Base-by-base conservation (phyloP, 64 coral and sea anemone species). In the Porites australiensis region DNA sequence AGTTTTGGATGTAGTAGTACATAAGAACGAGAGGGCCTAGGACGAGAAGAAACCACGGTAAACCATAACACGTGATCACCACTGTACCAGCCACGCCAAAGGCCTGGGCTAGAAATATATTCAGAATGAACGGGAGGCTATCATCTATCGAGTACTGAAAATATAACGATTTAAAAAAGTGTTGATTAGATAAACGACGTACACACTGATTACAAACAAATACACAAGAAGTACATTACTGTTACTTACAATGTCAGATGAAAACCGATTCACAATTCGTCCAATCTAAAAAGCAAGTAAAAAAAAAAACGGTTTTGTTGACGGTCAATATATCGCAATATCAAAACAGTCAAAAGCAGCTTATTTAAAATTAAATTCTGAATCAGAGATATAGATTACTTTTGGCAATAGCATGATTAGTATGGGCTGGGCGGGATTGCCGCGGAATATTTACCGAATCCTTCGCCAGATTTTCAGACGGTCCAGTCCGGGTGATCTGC, bases 1-100 rank as follows among this genome's bases (percentile, higher is more conserved):
- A 99, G 53, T 96, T 96, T 78, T 99, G 98, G 13, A 99, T 94
- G 53, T 94, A 94, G 67, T 96, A 99, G 77, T 99, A 99, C 58
- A 96, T 23, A 23, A 99, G 76, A 16, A 76, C 88, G 52, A 99
- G 98, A 50, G 98, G 98, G 72, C 94, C 66, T 59, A 99, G 71
- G 13, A 99, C 82, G n/a, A 99, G 79, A 14, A 92, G 44, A 83
- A 99, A 84, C 98, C 98, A 99, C 3, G 98, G 98, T 52, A 99
- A 75, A 44, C 98, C 98, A 88, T 96, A 99, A 82, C 98, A 99
- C 62, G 98, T 99, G 67, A 99, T 99, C 48, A 83, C 91, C 63
- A 99, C 89, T 58, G 98, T 94, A 14, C 94, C 98, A 65, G 81
- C 82, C 13, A 99, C 98, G 58, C 91, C 94, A 81, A 90, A 99